A percentile compares a stretch with the other conserved stretches of the same genome.
phyloP scores from a whole-genome alignment of 2,797 vertebrate genomes.

The Amazonetta brasiliensis region DNA sequence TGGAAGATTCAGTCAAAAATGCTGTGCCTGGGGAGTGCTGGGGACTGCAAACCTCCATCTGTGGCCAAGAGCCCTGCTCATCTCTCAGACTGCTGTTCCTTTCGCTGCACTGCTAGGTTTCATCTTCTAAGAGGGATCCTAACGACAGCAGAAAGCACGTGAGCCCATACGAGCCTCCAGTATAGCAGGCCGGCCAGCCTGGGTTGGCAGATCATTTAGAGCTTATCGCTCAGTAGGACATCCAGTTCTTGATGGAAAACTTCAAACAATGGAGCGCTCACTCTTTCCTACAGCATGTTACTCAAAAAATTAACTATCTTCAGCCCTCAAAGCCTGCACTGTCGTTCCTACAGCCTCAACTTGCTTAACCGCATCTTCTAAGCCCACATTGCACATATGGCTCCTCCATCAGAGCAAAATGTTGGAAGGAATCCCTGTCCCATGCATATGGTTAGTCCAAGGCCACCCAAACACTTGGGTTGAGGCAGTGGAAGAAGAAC shows the following conservation, averaged over 20 bases:
- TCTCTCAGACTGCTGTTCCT: not conserved
- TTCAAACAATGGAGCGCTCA: not conserved
- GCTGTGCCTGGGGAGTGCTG: not conserved
- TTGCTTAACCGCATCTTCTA: not conserved
- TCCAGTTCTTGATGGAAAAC: not conserved
- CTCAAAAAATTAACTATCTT: not conserved
- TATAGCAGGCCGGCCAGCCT: not conserved
- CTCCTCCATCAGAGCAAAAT: not conserved
- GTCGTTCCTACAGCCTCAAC: not conserved
- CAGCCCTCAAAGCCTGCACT: not conserved
- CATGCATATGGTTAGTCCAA: fast-evolving
- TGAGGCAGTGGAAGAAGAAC: not conserved
- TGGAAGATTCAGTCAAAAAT: not conserved
- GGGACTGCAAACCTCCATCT: not conserved
- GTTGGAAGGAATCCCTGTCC: not conserved
- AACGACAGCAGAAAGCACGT: not conserved
- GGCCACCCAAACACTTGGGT: not conserved
- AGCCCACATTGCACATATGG: not conserved
- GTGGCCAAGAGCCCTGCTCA: not conserved
- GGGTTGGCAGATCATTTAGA: not conserved
- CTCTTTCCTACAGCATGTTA: not conserved
- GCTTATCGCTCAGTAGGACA: fast-evolving
- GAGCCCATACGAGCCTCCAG: not conserved
- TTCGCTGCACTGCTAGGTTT: not conserved
- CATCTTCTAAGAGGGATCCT: not conserved